These are phyloP conservation scores for Xestia ashworthii DNA, from an alignment of 2,888 invertebrate genomes.

Conservation along the genomic window DNA sequence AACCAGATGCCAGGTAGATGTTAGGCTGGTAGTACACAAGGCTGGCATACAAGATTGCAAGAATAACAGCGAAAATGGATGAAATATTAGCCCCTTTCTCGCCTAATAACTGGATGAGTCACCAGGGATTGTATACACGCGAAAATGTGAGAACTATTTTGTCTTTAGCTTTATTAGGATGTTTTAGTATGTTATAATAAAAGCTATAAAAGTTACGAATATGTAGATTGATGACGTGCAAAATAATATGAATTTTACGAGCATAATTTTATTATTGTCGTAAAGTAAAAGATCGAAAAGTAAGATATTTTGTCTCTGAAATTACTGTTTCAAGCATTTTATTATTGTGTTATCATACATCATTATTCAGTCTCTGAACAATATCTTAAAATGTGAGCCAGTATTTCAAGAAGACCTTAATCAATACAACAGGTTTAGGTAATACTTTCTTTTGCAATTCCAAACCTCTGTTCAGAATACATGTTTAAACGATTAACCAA, in stretches of 20 bases:
- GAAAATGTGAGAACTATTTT: conserved; percentile 27
- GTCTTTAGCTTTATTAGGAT: background rate
- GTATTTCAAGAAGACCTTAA: conserved; percentile 3
- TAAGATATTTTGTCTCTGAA: background rate
- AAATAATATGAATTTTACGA: conserved; percentile 13
- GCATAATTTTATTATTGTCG: background rate
- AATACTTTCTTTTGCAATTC: conserved; percentile 38
- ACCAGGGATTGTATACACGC: background rate
- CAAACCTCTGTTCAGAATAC: conserved; percentile 42
- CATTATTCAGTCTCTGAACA: conserved; percentile 16
- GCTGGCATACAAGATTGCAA: conserved; percentile 48
- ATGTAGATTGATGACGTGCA: background rate
- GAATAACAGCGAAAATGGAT: conserved; percentile 26
- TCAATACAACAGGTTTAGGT: background rate
- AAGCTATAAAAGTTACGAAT: conserved; percentile 15
- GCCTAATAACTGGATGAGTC: conserved; percentile 44
- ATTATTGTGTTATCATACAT: background rate
- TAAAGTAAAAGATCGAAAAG: conserved; percentile 8
- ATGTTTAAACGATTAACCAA: conserved; percentile 51
- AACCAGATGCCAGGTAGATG: conserved; percentile 56
- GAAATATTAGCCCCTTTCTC: conserved; percentile 33
- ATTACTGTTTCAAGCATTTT: background rate
- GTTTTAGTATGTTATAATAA: conserved; percentile 4
- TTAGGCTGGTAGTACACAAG: conserved; percentile 53
- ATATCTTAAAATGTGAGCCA: conserved; percentile 10